These are phyloP conservation scores for Acleris cristana DNA, from an alignment of 2,888 invertebrate genomes.

Conservation along the genomic window DNA sequence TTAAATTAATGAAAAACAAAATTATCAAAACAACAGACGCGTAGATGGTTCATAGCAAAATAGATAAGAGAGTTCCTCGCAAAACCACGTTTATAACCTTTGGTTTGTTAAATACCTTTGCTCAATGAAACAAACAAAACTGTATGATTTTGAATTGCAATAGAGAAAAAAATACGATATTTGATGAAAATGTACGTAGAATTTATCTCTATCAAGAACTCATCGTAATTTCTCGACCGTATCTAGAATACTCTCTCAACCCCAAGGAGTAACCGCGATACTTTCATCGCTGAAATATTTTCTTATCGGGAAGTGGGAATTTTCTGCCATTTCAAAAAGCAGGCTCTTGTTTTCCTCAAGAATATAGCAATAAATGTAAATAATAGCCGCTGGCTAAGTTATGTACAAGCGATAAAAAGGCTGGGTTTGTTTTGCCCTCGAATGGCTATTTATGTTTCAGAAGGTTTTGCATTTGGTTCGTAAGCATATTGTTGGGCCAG, in stretches of 20 bases:
- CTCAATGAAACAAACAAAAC: too few relatives aligned
- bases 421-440: slow-evolving; percentile 11
- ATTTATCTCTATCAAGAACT: too few relatives aligned
- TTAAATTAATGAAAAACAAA: too few relatives aligned
- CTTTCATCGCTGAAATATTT: slow-evolving; percentile 19
- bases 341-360: slow-evolving; percentile 25
- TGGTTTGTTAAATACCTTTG: too few relatives aligned
- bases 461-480: slow-evolving; percentile 9
- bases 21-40: too few relatives aligned
- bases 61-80: too few relatives aligned
- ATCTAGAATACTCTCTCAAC: not conserved
- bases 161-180: too few relatives aligned
- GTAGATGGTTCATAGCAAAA: too few relatives aligned
- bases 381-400: slow-evolving; percentile 27
- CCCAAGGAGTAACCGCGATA: not conserved
- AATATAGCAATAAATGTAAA: slow-evolving; percentile 36
- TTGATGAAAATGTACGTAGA: too few relatives aligned
- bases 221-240: not conserved
- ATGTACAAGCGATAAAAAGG: slow-evolving; percentile 26
- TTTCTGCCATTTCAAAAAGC: slow-evolving; percentile 28
- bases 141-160: too few relatives aligned
- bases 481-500: not conserved
- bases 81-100: too few relatives aligned
- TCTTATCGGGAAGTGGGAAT: slow-evolving; percentile 23
- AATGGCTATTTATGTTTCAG: slow-evolving; percentile 15